phyloP scores from a whole-genome alignment of 2,113 vertebrate species.

The Seriola aureovittata region DNA sequence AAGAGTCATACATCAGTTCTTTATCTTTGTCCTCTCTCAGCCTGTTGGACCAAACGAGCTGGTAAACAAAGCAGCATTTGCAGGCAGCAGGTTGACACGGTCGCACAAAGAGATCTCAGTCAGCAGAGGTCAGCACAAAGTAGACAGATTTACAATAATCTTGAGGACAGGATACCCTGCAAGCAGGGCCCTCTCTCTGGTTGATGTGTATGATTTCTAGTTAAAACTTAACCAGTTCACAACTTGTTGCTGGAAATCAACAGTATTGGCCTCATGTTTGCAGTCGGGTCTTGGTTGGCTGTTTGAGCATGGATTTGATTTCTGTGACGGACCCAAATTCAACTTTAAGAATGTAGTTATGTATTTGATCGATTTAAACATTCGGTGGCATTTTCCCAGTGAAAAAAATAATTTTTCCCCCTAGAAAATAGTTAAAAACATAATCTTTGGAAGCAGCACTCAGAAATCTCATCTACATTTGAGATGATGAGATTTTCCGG shows the following conservation, averaged over 20 bases:
- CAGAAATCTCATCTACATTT: neutral
- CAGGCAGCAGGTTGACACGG: constrained; percentile 20
- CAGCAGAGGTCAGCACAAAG: constrained; percentile 76
- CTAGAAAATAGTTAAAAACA: neutral
- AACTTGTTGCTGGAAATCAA: neutral
- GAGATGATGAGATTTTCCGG: neutral
- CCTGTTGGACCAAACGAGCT: neutral
- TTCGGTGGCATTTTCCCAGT: neutral
- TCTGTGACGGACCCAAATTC: neutral
- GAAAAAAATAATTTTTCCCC: neutral
- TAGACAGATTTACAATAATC: constrained; percentile 46
- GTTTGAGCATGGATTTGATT: neutral
- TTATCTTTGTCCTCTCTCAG: constrained; percentile 24
- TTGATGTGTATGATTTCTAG: neutral
- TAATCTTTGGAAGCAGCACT: neutral
- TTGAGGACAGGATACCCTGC: neutral
- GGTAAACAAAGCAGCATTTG: constrained; percentile 14
- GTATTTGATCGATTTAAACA: neutral
- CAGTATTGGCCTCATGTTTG: neutral
- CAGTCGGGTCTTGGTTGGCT: neutral
- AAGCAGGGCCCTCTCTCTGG: neutral
- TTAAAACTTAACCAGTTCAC: neutral
- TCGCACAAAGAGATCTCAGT: constrained; percentile 70
- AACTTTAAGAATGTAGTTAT: neutral
- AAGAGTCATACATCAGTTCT: constrained; percentile 3